Conservation (phyloP, 2,888 invertebrate genomes). For the Teleogryllus oceanicus region DNA sequence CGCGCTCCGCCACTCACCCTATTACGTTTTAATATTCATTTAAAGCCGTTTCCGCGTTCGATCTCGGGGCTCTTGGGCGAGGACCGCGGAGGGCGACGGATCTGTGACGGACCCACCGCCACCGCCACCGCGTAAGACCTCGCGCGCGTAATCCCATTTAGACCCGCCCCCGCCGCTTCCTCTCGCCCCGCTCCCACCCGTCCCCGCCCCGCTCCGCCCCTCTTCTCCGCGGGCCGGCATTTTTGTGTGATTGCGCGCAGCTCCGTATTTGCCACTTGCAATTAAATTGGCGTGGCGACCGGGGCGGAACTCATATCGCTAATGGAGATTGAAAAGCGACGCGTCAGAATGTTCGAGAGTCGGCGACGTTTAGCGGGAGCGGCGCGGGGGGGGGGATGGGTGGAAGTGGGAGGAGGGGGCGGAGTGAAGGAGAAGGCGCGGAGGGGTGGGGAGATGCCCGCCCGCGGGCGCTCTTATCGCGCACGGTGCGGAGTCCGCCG, state of each 20-base stretch:
- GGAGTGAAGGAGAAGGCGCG: not conserved
- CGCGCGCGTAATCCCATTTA: not conserved
- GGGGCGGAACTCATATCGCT: constrained; percentile 34
- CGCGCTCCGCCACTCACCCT: constrained; percentile 11
- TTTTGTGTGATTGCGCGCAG: not conserved
- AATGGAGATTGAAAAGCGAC: constrained; percentile 35
- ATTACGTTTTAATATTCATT: constrained; percentile 37
- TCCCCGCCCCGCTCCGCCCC: not conserved
- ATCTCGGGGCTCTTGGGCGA: not conserved
- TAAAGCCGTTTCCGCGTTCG: constrained; percentile 33
- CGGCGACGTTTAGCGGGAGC: not conserved
- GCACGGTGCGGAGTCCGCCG: too few relatives aligned
- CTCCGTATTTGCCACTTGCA: constrained; percentile 29
- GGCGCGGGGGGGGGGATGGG: constrained; percentile 18
- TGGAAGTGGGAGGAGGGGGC: not conserved
- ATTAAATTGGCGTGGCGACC: constrained; percentile 31
- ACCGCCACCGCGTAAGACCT: not conserved
- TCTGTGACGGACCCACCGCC: constrained; percentile 18
- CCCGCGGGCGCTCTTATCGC: too few relatives aligned
- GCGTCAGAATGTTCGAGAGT: not conserved
- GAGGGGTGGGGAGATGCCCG: not conserved
- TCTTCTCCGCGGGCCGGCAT: not conserved
- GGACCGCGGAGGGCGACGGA: constrained; percentile 19
- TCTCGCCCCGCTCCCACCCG: not conserved
- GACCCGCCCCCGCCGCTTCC: not conserved